Base-by-base conservation (phyloP, 2,113 vertebrate species). In the Dromaius novaehollandiae region DNA sequence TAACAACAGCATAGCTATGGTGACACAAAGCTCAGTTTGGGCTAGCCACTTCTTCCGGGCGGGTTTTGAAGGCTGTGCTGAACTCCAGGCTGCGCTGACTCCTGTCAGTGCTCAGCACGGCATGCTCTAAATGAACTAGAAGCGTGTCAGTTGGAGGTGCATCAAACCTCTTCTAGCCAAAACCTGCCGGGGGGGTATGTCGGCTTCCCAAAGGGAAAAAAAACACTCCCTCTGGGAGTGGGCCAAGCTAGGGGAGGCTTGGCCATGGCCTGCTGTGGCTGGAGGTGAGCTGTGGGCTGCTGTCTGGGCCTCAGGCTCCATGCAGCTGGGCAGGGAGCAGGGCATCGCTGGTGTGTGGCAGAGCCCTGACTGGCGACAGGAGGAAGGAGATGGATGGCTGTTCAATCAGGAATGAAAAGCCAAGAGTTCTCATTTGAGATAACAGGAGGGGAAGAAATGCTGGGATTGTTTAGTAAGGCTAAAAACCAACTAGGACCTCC, bases 171-270 rank as follows among this genome's bases (percentile, higher is more conserved):
- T 46, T n/a, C 32, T 16, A 63, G 25, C 44, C 22, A 38, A 30
- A 83, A 46, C 32, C 24, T 36, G 46, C 9, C 11, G 10, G 8
- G 6, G 6, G 7, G 8, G 0, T 13, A 28, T 55, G 13, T 55
- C n/a, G n/a, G n/a, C n/a, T n/a, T n/a, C n/a, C n/a, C n/a, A n/a
- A n/a, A n/a, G n/a, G n/a, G n/a, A n/a, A n/a, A n/a, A n/a, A n/a
- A n/a, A n/a, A n/a, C n/a, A n/a, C n/a, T n/a, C n/a, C 4, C 1
- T 36, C 60, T 55, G 56, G 24, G 9, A 32, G 40, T 1, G 2
- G 50, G 32, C 56, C 34, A 6, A 19, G 17, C 56, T 21, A 7
- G 17, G 32, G 17, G 9, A 19, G 56, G 30, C 32, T 34, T 34
- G 30, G 30, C 56, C 32, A 11, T 19, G 10, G 46, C 18, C 6